These are phyloP conservation scores for Halictus ligatus DNA, from an alignment of 2,888 invertebrate genomes.

Conservation along the genomic window DNA sequence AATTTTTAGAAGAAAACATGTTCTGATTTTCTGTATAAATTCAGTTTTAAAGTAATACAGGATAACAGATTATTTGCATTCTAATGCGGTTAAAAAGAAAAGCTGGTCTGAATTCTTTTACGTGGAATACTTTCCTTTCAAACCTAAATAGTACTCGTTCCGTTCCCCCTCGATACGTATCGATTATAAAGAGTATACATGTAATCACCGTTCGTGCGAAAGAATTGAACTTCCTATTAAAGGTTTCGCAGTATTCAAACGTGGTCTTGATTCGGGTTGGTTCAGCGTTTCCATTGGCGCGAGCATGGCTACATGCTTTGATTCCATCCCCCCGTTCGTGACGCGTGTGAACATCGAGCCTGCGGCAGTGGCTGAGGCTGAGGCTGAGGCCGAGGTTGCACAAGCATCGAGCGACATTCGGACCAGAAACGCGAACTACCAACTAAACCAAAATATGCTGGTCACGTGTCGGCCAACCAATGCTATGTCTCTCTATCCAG, in stretches of 20 bases:
- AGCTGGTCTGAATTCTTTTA: neutral
- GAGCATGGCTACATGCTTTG: constrained; percentile 57
- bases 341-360: constrained; percentile 43
- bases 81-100: neutral
- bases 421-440: constrained; percentile 61
- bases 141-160: neutral
- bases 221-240: constrained; percentile 41
- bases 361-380: constrained; percentile 33
- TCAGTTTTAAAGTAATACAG: neutral
- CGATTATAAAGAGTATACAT: constrained; percentile 4
- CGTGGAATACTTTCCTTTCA: neutral
- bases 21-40: neutral
- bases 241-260: constrained; percentile 20
- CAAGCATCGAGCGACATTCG: constrained; percentile 63
- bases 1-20: neutral
- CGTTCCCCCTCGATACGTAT: constrained; percentile 7
- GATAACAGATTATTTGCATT: neutral
- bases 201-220: constrained; percentile 37
- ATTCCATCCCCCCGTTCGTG: constrained; percentile 58
- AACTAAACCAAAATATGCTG: constrained; percentile 71
- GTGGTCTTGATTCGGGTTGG: constrained; percentile 47
- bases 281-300: constrained; percentile 50
- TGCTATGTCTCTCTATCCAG: constrained; percentile 76
- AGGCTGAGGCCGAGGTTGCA: constrained; percentile 45
- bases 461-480: constrained; percentile 79